These are phyloP conservation scores for Microplitis mediator DNA, from an alignment of 1,140 invertebrate genomes.

Conservation along the genomic window DNA sequence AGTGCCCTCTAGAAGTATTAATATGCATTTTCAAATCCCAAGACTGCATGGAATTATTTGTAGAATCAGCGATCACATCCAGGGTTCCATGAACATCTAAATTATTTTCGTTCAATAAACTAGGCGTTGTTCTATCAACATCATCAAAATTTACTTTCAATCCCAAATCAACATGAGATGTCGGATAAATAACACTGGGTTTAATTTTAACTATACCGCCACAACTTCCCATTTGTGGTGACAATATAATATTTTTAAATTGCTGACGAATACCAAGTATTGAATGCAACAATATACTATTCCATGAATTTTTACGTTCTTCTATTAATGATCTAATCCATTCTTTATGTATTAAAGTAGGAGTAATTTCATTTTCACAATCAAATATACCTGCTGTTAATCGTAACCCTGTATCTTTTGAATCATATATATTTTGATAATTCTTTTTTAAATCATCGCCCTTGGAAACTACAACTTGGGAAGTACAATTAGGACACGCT, in stretches of 20 bases:
- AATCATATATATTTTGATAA: constrained; percentile 28
- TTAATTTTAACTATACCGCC: constrained; percentile 34
- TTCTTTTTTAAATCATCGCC: constrained; percentile 40
- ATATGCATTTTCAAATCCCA: constrained; percentile 51
- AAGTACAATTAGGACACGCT: constrained; percentile 44
- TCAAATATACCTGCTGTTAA: constrained; percentile 42
- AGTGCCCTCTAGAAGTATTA: constrained; percentile 42
- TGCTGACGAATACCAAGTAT: constrained; percentile 32
- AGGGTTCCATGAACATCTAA: constrained; percentile 39
- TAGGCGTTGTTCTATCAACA: constrained; percentile 3
- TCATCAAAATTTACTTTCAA: constrained; percentile 33
- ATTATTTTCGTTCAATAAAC: constrained; percentile 24
- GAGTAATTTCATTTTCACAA: constrained; percentile 44
- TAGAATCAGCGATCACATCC: constrained; percentile 35
- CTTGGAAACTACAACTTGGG: constrained; percentile 42
- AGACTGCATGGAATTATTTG: constrained; percentile 36
- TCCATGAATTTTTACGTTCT: constrained; percentile 33
- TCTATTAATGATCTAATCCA: constrained; percentile 23
- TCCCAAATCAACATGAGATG: constrained; percentile 38
- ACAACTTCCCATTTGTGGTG: constrained; percentile 38
- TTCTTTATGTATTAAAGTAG: constrained; percentile 21
- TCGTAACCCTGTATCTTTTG: constrained; percentile 47
- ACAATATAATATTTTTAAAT: constrained; percentile 34
- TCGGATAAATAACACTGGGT: constrained; percentile 40
- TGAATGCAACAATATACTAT: not conserved